Evolutionary conservation across 2,888 invertebrate species (phyloP).

Genomic region (Timema podura): DNA sequence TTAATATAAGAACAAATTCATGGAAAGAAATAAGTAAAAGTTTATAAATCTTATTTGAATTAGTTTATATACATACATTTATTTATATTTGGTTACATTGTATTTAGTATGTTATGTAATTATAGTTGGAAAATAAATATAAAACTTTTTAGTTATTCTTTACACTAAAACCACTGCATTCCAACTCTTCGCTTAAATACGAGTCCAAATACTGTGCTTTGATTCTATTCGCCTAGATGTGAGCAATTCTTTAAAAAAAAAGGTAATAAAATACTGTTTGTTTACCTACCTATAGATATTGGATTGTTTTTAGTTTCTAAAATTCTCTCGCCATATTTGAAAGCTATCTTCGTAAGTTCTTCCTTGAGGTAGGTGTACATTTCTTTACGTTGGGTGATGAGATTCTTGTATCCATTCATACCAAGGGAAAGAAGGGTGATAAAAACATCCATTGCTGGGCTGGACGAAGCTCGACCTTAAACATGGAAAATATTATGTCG

Average conservation of each 20-base stretch:
- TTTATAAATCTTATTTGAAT: too few species aligned
- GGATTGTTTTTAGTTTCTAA: conserved; percentile 61
- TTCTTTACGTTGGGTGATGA: conserved; percentile 57
- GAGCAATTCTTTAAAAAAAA: background rate
- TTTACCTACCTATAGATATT: conserved; percentile 60
- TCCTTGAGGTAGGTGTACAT: conserved; percentile 58
- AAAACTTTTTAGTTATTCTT: too few species aligned
- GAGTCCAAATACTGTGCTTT: too few species aligned
- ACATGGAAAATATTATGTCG: background rate
- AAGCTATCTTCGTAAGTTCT: conserved; percentile 53
- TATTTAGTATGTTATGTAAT: too few species aligned
- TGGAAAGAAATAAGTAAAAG: too few species aligned
- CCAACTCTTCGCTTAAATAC: too few species aligned
- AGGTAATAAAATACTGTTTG: conserved; percentile 24
- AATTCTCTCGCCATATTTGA: conserved; percentile 54
- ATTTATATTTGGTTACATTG: too few species aligned
- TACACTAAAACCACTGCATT: too few species aligned
- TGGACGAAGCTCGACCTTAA: conserved; percentile 64
- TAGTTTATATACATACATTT: too few species aligned
- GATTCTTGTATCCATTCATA: conserved; percentile 55
- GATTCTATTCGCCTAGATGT: too few species aligned
- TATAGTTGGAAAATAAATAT: too few species aligned
- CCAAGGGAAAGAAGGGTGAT: conserved; percentile 72
- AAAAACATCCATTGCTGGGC: conserved; percentile 68
- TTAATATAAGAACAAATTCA: too few species aligned